These are phyloP conservation scores for Egretta garzetta DNA, from an alignment of 2,113 vertebrate genomes.

Conservation along the genomic window DNA sequence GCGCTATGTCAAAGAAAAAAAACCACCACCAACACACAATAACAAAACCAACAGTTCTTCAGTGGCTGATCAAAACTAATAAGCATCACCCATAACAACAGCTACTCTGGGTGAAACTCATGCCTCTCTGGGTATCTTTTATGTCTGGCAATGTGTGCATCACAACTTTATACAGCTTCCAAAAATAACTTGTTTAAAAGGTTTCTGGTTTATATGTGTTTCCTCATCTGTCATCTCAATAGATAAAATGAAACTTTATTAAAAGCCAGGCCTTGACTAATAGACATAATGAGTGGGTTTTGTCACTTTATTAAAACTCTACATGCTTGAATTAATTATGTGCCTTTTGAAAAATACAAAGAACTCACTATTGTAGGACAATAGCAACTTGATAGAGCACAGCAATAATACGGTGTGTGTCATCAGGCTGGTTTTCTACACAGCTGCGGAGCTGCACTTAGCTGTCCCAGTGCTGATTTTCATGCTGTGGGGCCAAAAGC, in stretches of 20 bases:
- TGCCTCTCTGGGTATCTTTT: neutral
- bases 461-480: neutral
- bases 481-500: neutral
- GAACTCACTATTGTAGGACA: neutral
- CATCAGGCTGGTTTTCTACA: neutral
- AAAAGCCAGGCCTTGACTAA: constrained; percentile 15
- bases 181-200: constrained; percentile 37
- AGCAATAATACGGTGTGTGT: neutral
- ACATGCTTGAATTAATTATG: neutral
- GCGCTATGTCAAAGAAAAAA: neutral
- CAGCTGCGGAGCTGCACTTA: neutral
- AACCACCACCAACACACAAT: neutral
- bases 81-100: neutral
- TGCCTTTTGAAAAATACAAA: constrained; percentile 1
- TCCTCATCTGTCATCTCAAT: constrained; percentile 18
- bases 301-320: constrained; percentile 12
- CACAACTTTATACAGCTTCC: neutral
- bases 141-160: neutral
- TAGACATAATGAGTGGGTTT: neutral
- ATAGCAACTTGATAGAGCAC: neutral
- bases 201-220: constrained; percentile 41
- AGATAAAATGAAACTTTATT: constrained; percentile 28
- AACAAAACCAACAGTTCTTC: neutral
- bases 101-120: neutral
- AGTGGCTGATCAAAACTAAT: neutral